Conservation (phyloP, 2,113 vertebrate species). For the Ptychochromis oligacanthus region DNA sequence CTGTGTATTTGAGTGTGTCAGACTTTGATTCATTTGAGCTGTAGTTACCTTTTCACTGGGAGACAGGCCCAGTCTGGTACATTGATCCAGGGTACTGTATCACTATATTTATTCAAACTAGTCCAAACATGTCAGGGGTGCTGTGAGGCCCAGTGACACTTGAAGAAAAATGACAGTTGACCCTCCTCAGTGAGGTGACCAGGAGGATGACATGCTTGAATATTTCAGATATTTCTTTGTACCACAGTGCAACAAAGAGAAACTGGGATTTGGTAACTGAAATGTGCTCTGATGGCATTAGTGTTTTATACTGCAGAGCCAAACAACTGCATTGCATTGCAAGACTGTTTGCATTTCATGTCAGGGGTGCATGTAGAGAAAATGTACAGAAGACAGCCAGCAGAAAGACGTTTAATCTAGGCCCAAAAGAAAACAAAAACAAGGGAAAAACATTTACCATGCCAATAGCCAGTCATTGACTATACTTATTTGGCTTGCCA, state of each 20-base stretch:
- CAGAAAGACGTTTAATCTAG: not conserved
- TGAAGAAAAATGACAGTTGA: conserved; percentile 31
- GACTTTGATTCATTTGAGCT: conserved; percentile 29
- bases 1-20: conserved; percentile 13
- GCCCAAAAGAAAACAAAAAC: conserved; percentile 3
- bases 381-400: not conserved
- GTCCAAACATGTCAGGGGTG: conserved; percentile 24
- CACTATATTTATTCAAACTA: conserved; percentile 33
- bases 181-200: not conserved
- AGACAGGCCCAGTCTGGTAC: conserved; percentile 40
- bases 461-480: conserved; percentile 17
- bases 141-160: conserved; percentile 13
- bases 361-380: conserved; percentile 3
- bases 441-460: not conserved
- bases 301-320: not conserved
- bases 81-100: conserved; percentile 15
- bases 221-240: conserved; percentile 2
- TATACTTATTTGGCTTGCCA: conserved; percentile 21
- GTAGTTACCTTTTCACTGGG: conserved; percentile 10
- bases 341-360: not conserved
- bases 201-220: conserved; percentile 6
- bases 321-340: conserved; percentile 1
- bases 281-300: not conserved
- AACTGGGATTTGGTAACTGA: not conserved
- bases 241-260: not conserved